Percentiles rank a stretch among this genome's conserved stretches.
Conservation (phyloP, 1,140 invertebrate genomes). For the Zaprionus vittiger region DNA sequence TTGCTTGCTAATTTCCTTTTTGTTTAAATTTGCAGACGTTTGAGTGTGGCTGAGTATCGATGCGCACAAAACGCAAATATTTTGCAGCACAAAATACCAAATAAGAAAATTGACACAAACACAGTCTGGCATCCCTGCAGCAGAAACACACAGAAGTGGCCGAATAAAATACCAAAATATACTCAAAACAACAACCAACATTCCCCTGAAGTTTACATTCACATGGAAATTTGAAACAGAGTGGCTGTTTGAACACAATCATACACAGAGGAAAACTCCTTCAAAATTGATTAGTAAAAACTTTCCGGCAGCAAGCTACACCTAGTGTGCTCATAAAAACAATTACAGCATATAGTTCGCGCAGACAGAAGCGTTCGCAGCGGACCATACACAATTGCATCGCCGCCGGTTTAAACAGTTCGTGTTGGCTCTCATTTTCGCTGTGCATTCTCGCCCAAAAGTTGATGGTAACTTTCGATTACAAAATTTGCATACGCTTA, state of each 20-base stretch:
- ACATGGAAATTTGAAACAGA: constrained; percentile 33
- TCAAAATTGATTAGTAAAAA: constrained; percentile 70
- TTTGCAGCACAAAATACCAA: not conserved
- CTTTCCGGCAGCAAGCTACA: constrained; percentile 72
- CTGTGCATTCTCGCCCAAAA: constrained; percentile 17
- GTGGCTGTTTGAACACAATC: constrained; percentile 54
- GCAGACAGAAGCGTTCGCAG: constrained; percentile 13
- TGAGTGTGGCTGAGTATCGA: constrained; percentile 44
- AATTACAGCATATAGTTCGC: constrained; percentile 42
- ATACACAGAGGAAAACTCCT: constrained; percentile 28
- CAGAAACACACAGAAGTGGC: not conserved
- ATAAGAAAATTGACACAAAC: not conserved
- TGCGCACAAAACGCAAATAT: constrained; percentile 1
- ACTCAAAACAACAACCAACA: constrained; percentile 8
- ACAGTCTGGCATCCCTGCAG: constrained; percentile 19
- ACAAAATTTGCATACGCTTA: constrained; percentile 32
- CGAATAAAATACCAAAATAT: constrained; percentile 23
- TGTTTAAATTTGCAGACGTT: constrained; percentile 71
- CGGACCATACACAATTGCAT: constrained; percentile 33
- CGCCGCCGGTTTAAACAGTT: constrained; percentile 55
- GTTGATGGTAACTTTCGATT: constrained; percentile 27
- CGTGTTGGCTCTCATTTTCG: constrained; percentile 37
- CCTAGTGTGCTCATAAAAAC: constrained; percentile 55
- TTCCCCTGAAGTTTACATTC: not conserved
- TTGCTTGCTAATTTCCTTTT: constrained; percentile 58